Conservation (phyloP, 2,113 vertebrate species). For the Hippocampus guttulatus region DNA sequence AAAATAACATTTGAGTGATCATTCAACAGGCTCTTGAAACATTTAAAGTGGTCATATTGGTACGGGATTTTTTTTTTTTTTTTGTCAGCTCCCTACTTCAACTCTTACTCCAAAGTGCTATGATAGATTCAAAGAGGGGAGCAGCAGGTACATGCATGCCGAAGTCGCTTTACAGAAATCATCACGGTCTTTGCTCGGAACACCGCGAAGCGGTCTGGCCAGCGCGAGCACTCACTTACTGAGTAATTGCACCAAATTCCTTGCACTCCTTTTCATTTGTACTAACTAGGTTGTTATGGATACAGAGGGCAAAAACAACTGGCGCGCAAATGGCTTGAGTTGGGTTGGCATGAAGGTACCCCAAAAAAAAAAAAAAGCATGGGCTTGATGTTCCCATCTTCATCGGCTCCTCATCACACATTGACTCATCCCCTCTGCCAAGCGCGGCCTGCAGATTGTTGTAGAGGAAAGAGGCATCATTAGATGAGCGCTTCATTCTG, state of each 20-base stretch:
- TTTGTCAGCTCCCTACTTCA: background rate
- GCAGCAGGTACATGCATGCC: background rate
- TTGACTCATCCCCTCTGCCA: background rate
- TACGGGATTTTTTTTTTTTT: background rate
- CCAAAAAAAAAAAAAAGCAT: background rate
- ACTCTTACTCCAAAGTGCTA: no score
- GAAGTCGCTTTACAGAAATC: slow-evolving; percentile 11
- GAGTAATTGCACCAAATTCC: slow-evolving; percentile 42
- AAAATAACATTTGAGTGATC: background rate
- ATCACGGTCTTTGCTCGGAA: slow-evolving; percentile 9
- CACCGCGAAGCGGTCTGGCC: slow-evolving; percentile 32
- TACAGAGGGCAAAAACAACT: slow-evolving; percentile 52
- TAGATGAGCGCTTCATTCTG: slow-evolving; percentile 31
- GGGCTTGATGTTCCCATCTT: slow-evolving; percentile 6
- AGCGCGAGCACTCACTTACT: slow-evolving; percentile 7
- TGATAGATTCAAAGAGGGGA: background rate
- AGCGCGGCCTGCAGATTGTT: slow-evolving; percentile 8
- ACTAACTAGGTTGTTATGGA: slow-evolving; percentile 66
- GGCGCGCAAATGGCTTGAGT: slow-evolving; percentile 57
- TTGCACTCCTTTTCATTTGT: slow-evolving; percentile 59
- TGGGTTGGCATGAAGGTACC: slow-evolving; percentile 60
- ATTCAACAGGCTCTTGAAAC: background rate
- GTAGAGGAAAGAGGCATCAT: slow-evolving; percentile 24
- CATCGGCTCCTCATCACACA: slow-evolving; percentile 28
- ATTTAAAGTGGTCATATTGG: background rate